phyloP scores from a whole-genome alignment of 1,140 invertebrate species.

The Drosophila lowei region DNA sequence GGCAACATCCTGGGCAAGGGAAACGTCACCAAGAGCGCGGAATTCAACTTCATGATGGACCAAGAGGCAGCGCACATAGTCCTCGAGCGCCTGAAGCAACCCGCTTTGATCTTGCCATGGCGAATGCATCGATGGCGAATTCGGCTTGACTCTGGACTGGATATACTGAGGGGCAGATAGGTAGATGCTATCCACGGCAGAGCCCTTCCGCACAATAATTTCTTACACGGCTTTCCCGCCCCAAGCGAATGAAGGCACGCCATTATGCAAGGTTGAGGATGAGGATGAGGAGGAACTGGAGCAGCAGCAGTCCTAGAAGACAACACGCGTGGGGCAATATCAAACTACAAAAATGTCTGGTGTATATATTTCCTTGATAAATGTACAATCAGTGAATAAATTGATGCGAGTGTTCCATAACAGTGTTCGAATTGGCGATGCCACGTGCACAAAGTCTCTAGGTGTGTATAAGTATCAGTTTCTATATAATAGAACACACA shows the following conservation, averaged over 20 bases:
- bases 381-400: constrained; percentile 49
- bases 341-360: constrained; percentile 40
- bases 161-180: constrained; percentile 42
- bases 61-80: constrained; percentile 90
- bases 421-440: constrained; percentile 26
- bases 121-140: constrained; percentile 82
- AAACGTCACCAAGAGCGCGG: constrained; percentile 86
- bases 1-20: constrained; percentile 88
- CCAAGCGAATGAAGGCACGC: not conserved
- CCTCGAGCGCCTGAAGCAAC: constrained; percentile 84
- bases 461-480: no score
- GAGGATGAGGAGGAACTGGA: no score
- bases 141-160: constrained; percentile 83
- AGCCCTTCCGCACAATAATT: constrained; percentile 48
- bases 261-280: not conserved
- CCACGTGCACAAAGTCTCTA: no score
- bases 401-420: constrained; percentile 57
- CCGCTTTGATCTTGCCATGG: constrained; percentile 86
- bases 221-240: constrained; percentile 44
- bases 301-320: not conserved
- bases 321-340: constrained; percentile 1
- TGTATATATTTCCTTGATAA: constrained; percentile 49
- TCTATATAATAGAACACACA: no score
- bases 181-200: constrained; percentile 32
- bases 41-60: constrained; percentile 91